Evolutionary conservation across 2,797 vertebrate species (phyloP), one percentile per base, ranked within the genome.

Genomic region (Acanthiza pusilla): DNA sequence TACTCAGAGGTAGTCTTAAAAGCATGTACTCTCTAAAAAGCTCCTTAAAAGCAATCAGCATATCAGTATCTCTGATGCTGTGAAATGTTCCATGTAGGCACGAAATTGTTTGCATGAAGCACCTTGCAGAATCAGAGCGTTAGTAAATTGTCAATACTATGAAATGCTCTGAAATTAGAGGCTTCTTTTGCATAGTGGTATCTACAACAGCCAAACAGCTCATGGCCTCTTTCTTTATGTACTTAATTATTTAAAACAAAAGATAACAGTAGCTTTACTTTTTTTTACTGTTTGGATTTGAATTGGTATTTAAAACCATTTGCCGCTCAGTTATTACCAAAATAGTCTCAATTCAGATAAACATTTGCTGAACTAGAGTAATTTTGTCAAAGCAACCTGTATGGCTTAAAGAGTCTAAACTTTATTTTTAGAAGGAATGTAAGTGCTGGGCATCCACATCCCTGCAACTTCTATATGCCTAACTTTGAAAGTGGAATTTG

Each of bases 21-120:
- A 96, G 91, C 93, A 96, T 95, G 91, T 82, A 73, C 61, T 79
- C 40, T 92, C 53, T 91, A 66, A 94, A 93, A 93, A 77, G 16
- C 57, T 95, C 80, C 90, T 92, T 92, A 65, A 87, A 91, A 96
- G 25, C 40, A 78, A 83, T 94, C 89, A 90, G 55, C 85, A 81
- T 94, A 91, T 71, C 63, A 76, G 60, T 88, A 90, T 74, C 91
- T 94, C 93, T 95, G 91, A 94, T 96, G 30, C 88, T 95, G 94
- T 88, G 89, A 94, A 94, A 86, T 93, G 95, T 84, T 96, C 89
- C 95, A 94, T 94, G 88, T 89, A 97, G 63, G 80, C 91, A 95
- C 45, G 3, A 40, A 60, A 86, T 40, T 80, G 96, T 50, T 93
- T 95, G 94, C 91, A 94, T 96, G 96, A 95, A 96, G 67, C 93